Conservation (phyloP, 2,113 vertebrate genomes). For the Panthera uncia region DNA sequence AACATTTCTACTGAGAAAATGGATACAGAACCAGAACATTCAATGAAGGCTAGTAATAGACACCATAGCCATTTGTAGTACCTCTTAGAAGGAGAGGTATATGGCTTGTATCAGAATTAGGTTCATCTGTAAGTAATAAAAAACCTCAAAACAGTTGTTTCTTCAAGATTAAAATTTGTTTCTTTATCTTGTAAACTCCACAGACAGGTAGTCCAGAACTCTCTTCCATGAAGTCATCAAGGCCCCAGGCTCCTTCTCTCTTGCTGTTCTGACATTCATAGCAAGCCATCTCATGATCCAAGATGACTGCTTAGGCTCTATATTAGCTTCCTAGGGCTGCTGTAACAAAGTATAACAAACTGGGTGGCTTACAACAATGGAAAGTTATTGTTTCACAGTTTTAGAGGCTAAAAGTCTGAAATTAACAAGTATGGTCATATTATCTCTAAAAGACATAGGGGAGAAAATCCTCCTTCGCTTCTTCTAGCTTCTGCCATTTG, state of each 20-base stretch:
- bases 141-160: not conserved
- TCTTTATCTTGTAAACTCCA: not conserved
- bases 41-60: not conserved
- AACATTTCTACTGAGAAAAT: not conserved
- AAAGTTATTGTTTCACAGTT: not conserved
- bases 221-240: not conserved
- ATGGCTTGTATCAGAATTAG: not conserved
- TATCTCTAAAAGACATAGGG: not conserved
- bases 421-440: not conserved
- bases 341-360: not conserved
- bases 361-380: not conserved
- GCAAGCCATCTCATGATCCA: not conserved
- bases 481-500: not conserved
- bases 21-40: not conserved
- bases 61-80: not conserved
- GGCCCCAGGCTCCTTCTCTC: not conserved
- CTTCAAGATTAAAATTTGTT: not conserved
- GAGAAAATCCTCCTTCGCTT: not conserved
- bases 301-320: not conserved
- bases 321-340: not conserved
- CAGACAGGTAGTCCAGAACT: not conserved
- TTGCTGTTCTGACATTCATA: not conserved
- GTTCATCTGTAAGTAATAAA: not conserved
- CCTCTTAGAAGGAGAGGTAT: not conserved
- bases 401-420: not conserved